phyloP scores from a whole-genome alignment of 2,888 invertebrate genomes.

The Ophioninae sp. region DNA sequence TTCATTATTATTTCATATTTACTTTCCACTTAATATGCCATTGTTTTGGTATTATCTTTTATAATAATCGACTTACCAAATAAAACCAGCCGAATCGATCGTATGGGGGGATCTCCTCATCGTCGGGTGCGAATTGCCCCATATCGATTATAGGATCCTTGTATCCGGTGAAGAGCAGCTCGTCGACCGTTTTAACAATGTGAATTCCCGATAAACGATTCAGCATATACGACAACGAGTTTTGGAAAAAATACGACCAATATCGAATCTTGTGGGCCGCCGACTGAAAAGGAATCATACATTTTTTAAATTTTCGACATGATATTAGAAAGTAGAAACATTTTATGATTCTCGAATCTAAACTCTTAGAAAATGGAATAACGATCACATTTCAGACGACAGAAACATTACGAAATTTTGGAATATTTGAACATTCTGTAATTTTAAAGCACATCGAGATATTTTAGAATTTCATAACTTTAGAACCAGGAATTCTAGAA shows the following conservation, averaged over 20 bases:
- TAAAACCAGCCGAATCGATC: conserved; percentile 95
- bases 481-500: not conserved
- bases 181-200: conserved; percentile 85
- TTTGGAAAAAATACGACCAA: conserved; percentile 84
- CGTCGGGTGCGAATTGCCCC: conserved; percentile 83
- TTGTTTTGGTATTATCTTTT: not conserved
- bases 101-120: conserved; percentile 82
- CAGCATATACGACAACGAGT: conserved; percentile 84
- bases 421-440: not conserved
- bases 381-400: too few relatives aligned
- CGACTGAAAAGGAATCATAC: conserved; percentile 76
- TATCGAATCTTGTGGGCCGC: conserved; percentile 84
- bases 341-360: too few relatives aligned
- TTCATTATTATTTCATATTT: not conserved
- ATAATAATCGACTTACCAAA: conserved; percentile 79
- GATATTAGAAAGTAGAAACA: too few relatives aligned
- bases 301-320: too few relatives aligned
- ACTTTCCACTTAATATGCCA: not conserved
- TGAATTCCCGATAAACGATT: conserved; percentile 83
- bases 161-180: conserved; percentile 92
- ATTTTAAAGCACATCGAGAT: not conserved
- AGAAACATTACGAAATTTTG: too few relatives aligned
- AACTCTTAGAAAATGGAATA: too few relatives aligned
- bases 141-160: conserved; percentile 87
- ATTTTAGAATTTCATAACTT: not conserved